Conservation (phyloP, 2,113 vertebrate species). For the Psilopsiagon aymara region DNA sequence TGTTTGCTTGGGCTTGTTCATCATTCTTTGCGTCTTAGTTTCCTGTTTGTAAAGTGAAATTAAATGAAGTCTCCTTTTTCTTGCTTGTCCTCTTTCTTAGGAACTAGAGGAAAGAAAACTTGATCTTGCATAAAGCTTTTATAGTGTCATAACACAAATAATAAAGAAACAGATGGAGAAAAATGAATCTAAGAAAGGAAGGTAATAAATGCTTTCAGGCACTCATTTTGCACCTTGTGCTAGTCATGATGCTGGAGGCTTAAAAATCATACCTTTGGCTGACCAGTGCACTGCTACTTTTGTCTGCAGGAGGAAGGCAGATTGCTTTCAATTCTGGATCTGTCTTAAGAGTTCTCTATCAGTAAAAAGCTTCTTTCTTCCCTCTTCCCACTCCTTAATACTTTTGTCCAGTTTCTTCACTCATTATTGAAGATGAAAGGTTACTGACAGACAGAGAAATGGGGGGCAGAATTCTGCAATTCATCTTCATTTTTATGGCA, state of each 20-base stretch:
- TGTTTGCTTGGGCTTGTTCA: background rate
- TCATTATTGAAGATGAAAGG: constrained; percentile 9
- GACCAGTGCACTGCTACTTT: background rate
- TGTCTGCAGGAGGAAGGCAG: background rate
- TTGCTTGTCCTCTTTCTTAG: background rate
- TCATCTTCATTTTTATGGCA: constrained; percentile 26
- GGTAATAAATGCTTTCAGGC: background rate
- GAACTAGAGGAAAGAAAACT: background rate
- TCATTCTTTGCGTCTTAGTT: background rate
- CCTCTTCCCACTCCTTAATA: background rate
- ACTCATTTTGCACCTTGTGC: background rate
- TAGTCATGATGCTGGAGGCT: background rate
- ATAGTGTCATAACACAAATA: background rate
- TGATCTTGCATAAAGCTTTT: background rate
- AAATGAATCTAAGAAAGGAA: background rate
- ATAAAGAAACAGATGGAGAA: background rate
- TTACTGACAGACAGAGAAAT: constrained; percentile 16
- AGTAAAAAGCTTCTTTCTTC: background rate
- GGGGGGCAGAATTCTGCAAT: background rate
- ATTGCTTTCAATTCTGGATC: background rate
- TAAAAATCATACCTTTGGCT: background rate
- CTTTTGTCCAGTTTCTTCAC: background rate
- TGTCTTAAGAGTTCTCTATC: background rate
- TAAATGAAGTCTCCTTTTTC: background rate
- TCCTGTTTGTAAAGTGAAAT: background rate